Base-by-base conservation (phyloP, 1,140 invertebrate genomes). In the Penaeus indicus region DNA sequence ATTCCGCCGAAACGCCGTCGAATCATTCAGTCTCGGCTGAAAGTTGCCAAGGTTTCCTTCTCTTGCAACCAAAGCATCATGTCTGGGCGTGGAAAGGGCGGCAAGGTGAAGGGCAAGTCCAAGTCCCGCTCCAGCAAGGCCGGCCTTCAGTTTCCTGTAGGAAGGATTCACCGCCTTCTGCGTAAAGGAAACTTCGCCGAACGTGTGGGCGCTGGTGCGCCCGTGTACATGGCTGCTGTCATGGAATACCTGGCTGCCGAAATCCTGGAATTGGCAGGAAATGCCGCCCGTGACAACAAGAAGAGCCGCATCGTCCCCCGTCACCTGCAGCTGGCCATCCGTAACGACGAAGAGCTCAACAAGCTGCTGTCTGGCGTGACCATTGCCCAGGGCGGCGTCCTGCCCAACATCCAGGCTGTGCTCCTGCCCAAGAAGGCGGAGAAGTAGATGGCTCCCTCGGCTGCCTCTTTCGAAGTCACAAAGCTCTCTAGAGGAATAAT, bases 291-390 rank as follows among this genome's bases (percentile, higher is more conserved):
- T 1, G 75, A 80, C n/a, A 89, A 54, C 60, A 90, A 90, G 81
- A 90, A 67, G 79, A 84, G 54, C 77, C 85, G 96, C 85, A 96
- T 97, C 64, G 96, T 96, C 83, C 97, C 97, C 0, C 94, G 97
- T 80, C 96, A 98, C 92, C 94, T 97, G 7, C 94, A 97, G 87
- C 92, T 97, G 78, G 97, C 96, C 11, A 96, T 97, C 27, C 94
- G 96, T 63, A 97, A 97, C 92, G 97, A 98, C 93, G 96, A 97
- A 90, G 97, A 98, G 92, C 93, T 97, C 89, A 96, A 96, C 91
- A 95, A 95, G 92, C 93, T 97, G 78, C 92, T 97, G 19, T 94
- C 95, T 67, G 95, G 96, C 78, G 96, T 97, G 0, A 97, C 96
- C 11, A 97, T 97, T 90, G 95, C 96, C 18, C 95, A 96, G 92